Evolutionary conservation across 2,888 invertebrate species (phyloP).

Genomic region (Andrena dorsata): DNA sequence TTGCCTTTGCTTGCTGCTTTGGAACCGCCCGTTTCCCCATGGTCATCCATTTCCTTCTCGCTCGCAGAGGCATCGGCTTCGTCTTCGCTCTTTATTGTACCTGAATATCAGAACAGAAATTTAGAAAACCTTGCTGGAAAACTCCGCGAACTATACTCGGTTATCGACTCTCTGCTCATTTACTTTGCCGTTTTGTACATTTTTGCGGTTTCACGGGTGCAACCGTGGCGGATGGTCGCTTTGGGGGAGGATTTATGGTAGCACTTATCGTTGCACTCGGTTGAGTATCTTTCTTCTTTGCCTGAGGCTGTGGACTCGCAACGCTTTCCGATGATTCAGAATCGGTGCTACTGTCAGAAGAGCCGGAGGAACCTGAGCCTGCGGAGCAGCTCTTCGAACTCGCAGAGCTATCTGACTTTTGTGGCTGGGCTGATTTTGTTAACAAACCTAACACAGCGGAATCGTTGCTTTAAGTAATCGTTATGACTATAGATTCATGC

Average conservation of each 20-base stretch:
- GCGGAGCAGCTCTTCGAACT: constrained; percentile 89
- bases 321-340: constrained; percentile 89
- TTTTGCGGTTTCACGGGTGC: constrained; percentile 82
- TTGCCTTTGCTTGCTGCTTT: constrained; percentile 79
- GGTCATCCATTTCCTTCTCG: constrained; percentile 81
- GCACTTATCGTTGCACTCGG: constrained; percentile 66
- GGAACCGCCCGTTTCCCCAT: constrained; percentile 69
- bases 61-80: constrained; percentile 82
- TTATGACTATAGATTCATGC: not conserved
- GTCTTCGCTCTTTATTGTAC: constrained; percentile 80
- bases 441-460: constrained; percentile 70
- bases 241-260: constrained; percentile 71
- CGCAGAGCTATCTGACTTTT: constrained; percentile 88
- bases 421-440: constrained; percentile 79
- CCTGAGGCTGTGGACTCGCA: constrained; percentile 84
- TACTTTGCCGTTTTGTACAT: constrained; percentile 80
- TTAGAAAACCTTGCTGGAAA: not conserved
- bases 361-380: constrained; percentile 88
- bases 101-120: constrained; percentile 28
- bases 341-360: constrained; percentile 87
- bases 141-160: not conserved
- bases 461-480: not conserved
- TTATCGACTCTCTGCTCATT: not conserved
- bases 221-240: constrained; percentile 79
- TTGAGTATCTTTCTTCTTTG: constrained; percentile 81